A percentile compares a stretch with the other conserved stretches of the same genome.
phyloP scores from a whole-genome alignment of 2,113 vertebrate genomes.

The Siniperca chuatsi region DNA sequence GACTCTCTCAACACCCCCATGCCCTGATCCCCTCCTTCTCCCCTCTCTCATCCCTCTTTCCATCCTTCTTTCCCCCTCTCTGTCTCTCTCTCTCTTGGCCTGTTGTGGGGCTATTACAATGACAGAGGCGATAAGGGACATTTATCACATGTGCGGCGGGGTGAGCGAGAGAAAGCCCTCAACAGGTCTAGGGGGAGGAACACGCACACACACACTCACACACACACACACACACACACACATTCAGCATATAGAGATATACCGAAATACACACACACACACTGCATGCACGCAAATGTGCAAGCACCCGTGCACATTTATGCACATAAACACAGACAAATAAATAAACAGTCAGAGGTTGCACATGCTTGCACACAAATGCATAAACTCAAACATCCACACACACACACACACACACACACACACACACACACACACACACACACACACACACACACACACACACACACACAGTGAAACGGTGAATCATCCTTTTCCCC shows the following conservation, averaged over 20 bases:
- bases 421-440: slow-evolving; percentile 30
- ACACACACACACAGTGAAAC: slow-evolving; percentile 35
- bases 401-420: slow-evolving; percentile 30
- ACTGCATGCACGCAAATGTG: slow-evolving; percentile 41
- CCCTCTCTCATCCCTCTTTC: slow-evolving; percentile 34
- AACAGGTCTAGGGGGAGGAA: slow-evolving; percentile 83
- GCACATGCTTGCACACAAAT: slow-evolving; percentile 45
- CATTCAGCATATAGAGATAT: not conserved
- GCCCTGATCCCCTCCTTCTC: slow-evolving; percentile 15
- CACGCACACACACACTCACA: slow-evolving; percentile 35
- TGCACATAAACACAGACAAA: slow-evolving; percentile 48
- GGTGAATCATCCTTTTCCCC: slow-evolving; percentile 75
- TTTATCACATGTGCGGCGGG: slow-evolving; percentile 85
- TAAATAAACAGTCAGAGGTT: slow-evolving; percentile 54
- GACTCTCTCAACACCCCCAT: slow-evolving; percentile 54
- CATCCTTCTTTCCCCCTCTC: slow-evolving; percentile 34
- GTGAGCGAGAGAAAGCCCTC: slow-evolving; percentile 85
- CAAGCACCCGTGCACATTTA: slow-evolving; percentile 34
- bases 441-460: slow-evolving; percentile 21
- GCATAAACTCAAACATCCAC: not conserved
- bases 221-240: slow-evolving; percentile 10
- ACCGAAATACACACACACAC: slow-evolving; percentile 30
- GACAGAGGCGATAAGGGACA: slow-evolving; percentile 88
- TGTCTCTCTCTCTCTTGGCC: slow-evolving; percentile 77
- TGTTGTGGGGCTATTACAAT: slow-evolving; percentile 89